These are phyloP conservation scores for Sphinx pinastri DNA, from an alignment of 2,888 invertebrate species.

Conservation along the genomic window DNA sequence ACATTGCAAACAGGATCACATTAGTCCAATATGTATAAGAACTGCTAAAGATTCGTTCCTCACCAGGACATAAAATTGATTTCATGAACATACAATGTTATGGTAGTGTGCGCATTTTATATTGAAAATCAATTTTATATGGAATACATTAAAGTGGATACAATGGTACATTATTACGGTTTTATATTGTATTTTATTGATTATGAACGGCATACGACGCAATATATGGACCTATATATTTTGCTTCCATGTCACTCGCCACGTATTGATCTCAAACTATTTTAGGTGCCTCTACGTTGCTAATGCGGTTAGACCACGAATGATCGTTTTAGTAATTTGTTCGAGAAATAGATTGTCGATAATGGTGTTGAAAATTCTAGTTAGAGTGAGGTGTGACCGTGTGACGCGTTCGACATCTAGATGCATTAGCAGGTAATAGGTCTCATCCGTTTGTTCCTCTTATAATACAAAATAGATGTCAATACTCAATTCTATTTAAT, in stretches of 20 bases:
- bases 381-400: background rate
- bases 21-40: background rate
- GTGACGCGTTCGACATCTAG: no score
- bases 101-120: background rate
- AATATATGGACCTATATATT: background rate
- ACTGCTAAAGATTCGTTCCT: background rate
- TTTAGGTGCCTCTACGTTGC: background rate
- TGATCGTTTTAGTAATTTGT: no score
- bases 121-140: background rate
- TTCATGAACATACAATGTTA: background rate
- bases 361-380: background rate
- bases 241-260: background rate
- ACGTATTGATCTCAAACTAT: slow-evolving; percentile 6
- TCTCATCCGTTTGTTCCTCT: no score
- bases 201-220: background rate
- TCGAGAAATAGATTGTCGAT: no score
- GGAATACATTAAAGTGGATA: background rate
- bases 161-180: slow-evolving; percentile 5
- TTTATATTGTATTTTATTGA: background rate
- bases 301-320: background rate
- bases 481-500: no score
- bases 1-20: no score
- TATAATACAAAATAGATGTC: no score
- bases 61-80: background rate
- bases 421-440: no score